These are phyloP conservation scores for Protomyctophum bolini DNA, from an alignment of 2,113 vertebrate species.

Conservation along the genomic window DNA sequence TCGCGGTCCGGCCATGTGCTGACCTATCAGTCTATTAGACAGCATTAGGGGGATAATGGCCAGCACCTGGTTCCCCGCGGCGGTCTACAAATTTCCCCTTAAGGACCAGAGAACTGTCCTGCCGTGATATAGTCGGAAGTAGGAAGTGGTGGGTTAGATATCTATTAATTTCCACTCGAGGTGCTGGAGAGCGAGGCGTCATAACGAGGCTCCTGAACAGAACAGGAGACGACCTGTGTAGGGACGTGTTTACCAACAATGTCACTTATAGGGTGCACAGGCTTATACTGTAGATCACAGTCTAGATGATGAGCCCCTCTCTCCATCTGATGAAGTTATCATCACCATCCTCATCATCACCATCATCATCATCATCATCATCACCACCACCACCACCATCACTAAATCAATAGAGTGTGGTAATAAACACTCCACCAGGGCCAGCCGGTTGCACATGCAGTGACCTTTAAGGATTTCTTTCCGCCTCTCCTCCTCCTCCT, in stretches of 20 bases:
- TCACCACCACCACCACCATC: conserved; percentile 76
- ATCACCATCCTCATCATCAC: conserved; percentile 61
- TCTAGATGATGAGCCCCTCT: conserved; percentile 33
- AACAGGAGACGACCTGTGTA: conserved; percentile 57
- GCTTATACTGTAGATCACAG: too few species aligned
- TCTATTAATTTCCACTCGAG: conserved; percentile 71
- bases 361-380: conserved; percentile 75
- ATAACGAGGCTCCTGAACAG: too few species aligned
- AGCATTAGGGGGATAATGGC: conserved; percentile 54
- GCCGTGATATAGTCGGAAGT: conserved; percentile 45
- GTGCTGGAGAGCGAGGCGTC: conserved; percentile 62
- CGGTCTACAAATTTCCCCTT: conserved; percentile 72
- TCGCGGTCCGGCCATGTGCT: conserved; percentile 47
- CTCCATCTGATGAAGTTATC: conserved; percentile 69
- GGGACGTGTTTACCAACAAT: too few species aligned
- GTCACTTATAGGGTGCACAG: too few species aligned
- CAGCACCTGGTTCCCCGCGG: conserved; percentile 51
- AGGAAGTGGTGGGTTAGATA: conserved; percentile 53
- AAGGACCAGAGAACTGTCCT: conserved; percentile 57
- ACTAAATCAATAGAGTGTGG: conserved; percentile 78
- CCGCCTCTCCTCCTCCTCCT: conserved; percentile 59
- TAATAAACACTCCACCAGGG: conserved; percentile 80
- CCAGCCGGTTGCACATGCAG: conserved; percentile 62
- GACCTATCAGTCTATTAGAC: conserved; percentile 62
- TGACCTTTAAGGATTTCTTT: conserved; percentile 82